A percentile compares a stretch with the other conserved stretches of the same genome.
phyloP scores from a whole-genome alignment of 2,113 vertebrate species.

The Aptenodytes forsteri region DNA sequence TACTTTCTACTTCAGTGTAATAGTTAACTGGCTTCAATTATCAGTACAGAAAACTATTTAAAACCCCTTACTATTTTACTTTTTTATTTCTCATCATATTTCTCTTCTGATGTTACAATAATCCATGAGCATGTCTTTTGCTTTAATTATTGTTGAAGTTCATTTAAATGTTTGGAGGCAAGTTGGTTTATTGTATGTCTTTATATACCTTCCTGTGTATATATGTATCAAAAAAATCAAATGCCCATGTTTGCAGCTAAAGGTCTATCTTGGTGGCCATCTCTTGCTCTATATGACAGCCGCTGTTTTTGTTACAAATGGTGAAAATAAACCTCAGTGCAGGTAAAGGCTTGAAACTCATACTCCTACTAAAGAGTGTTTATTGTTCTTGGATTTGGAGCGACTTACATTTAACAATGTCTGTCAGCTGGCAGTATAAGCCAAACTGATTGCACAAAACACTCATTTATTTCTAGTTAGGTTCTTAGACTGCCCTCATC shows the following conservation, averaged over 20 bases:
- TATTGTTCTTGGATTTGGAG: neutral
- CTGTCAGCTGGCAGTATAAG: neutral
- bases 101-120: neutral
- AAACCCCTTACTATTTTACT: neutral
- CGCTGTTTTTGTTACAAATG: neutral
- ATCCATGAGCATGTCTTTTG: neutral
- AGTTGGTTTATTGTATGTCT: neutral
- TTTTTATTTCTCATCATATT: neutral
- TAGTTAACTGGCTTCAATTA: neutral
- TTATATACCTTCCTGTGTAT: neutral
- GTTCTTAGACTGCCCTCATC: neutral
- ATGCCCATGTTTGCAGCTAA: neutral
- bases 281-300: neutral
- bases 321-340: neutral
- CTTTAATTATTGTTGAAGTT: neutral
- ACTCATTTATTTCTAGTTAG: neutral
- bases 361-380: neutral
- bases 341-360: neutral
- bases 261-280: rapidly evolving
- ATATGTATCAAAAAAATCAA: neutral
- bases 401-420: neutral
- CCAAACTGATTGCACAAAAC: neutral
- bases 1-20: neutral
- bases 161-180: neutral
- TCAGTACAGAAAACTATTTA: neutral